These are phyloP conservation scores for Asbolus verrucosus DNA, from an alignment of 1,140 invertebrate genomes.

Conservation along the genomic window DNA sequence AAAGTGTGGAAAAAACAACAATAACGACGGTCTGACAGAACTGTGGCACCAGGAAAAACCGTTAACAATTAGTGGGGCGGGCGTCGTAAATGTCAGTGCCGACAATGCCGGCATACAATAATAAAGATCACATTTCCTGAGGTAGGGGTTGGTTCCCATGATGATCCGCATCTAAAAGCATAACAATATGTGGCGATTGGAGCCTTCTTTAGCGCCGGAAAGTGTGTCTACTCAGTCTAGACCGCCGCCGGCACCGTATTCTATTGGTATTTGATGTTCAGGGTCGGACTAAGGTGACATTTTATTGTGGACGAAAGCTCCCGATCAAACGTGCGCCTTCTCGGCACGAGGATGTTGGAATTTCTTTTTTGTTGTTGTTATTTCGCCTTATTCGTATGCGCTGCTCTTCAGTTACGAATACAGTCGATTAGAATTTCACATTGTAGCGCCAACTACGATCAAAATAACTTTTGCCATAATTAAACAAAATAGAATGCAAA, in stretches of 20 bases:
- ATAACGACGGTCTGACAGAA: neutral
- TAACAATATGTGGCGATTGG: conserved; percentile 51
- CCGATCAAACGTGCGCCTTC: too few relatives aligned
- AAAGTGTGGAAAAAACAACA: too few relatives aligned
- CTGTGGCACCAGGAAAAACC: conserved; percentile 20
- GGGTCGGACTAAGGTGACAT: conserved; percentile 28
- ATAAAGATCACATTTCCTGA: conserved; percentile 43
- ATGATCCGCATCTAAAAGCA: conserved; percentile 45
- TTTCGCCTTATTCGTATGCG: too few relatives aligned
- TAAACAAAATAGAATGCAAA: too few relatives aligned
- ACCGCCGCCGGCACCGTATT: conserved; percentile 50
- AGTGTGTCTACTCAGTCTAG: conserved; percentile 51
- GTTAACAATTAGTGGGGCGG: conserved; percentile 39
- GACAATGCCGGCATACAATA: conserved; percentile 27
- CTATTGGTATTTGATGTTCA: conserved; percentile 44
- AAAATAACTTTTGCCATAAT: too few relatives aligned
- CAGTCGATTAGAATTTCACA: too few relatives aligned
- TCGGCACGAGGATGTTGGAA: too few relatives aligned
- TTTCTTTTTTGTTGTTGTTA: too few relatives aligned
- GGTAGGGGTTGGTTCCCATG: conserved; percentile 13
- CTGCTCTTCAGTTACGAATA: too few relatives aligned
- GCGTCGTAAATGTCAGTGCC: neutral
- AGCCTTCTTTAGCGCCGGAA: conserved; percentile 51
- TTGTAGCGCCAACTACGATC: too few relatives aligned
- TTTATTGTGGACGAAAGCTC: too few relatives aligned